These are phyloP conservation scores for Penaeus chinensis DNA, from an alignment of 1,140 invertebrate genomes.

Conservation along the genomic window DNA sequence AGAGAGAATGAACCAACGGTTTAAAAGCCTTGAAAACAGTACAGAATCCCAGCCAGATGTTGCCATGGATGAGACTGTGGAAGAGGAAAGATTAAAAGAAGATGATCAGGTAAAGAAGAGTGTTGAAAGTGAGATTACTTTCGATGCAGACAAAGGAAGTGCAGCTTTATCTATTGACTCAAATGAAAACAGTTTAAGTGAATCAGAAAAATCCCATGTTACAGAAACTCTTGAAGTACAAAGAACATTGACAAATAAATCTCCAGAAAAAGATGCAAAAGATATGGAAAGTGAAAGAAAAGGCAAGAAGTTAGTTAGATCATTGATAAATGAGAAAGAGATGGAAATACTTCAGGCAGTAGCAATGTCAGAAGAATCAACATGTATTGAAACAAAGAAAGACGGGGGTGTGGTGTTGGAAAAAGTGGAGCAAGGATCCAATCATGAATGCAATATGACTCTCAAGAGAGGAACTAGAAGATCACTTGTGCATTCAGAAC, in stretches of 20 bases:
- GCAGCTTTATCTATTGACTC: no score
- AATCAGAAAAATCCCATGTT: no score
- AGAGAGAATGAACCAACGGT: slow-evolving; percentile 10
- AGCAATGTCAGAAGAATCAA: neutral
- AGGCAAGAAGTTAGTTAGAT: neutral
- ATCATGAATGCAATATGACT: neutral
- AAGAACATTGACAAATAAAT: no score
- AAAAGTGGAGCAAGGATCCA: neutral
- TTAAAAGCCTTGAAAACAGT: neutral
- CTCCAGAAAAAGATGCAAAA: no score
- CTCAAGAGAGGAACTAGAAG: neutral
- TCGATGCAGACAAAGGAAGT: no score
- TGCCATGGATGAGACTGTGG: neutral
- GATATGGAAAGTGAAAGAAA: no score
- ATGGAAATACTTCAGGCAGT: neutral
- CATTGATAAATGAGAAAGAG: neutral
- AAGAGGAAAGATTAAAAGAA: neutral
- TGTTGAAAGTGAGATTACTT: no score
- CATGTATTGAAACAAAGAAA: neutral
- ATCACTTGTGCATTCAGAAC: neutral
- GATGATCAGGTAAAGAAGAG: no score
- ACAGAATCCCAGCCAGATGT: neutral
- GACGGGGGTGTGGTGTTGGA: neutral
- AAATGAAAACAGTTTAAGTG: no score
- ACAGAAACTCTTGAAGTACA: no score